A percentile compares a stretch with the other conserved stretches of the same genome.
These are phyloP conservation scores for Aulostomus chinensis DNA, from an alignment of 2,797 vertebrate species.

Conservation along the genomic window DNA sequence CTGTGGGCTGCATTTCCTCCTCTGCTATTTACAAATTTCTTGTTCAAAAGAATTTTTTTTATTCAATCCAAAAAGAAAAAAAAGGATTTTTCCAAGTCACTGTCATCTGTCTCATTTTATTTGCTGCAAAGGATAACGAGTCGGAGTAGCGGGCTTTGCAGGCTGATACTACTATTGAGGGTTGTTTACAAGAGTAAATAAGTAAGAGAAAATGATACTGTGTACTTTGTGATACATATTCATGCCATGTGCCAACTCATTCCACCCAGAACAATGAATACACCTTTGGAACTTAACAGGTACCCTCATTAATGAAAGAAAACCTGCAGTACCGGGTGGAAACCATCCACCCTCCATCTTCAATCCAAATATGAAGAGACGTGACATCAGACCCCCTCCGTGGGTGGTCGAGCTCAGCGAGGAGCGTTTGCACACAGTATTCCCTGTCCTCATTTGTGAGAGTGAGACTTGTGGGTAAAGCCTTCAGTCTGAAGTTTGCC, in stretches of 20 bases:
- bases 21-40: too few relatives aligned
- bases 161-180: background rate
- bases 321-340: background rate
- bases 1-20: too few relatives aligned
- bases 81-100: too few relatives aligned
- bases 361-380: background rate
- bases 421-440: slow-evolving; percentile 10
- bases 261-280: background rate
- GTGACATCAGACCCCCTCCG: slow-evolving; percentile 21
- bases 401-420: slow-evolving; percentile 25
- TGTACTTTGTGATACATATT: background rate
- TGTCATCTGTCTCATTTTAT: background rate
- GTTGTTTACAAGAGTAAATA: background rate
- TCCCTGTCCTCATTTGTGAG: slow-evolving; percentile 40
- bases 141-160: background rate
- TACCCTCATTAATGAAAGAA: background rate
- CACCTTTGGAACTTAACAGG: too few relatives aligned
- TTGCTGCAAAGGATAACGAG: background rate
- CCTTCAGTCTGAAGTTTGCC: slow-evolving; percentile 31
- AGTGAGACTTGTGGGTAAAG: slow-evolving; percentile 14
- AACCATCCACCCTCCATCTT: background rate
- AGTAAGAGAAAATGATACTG: background rate
- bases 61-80: too few relatives aligned
- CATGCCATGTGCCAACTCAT: background rate
- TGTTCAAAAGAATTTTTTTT: too few relatives aligned